These are phyloP conservation scores for Cartodere bifasciata DNA, from an alignment of 2,888 invertebrate species.

Conservation along the genomic window DNA sequence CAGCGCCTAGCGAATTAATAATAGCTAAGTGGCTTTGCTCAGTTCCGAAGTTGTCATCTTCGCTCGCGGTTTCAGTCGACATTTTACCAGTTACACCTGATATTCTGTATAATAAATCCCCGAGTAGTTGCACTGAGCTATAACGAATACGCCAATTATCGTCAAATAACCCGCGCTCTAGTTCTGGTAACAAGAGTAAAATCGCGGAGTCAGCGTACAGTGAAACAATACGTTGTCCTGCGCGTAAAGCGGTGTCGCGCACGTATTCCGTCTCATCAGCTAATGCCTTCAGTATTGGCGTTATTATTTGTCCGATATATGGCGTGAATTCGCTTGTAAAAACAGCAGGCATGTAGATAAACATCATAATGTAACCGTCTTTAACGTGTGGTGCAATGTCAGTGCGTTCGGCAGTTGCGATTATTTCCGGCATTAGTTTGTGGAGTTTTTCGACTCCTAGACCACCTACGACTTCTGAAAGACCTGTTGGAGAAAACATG, in stretches of 20 bases:
- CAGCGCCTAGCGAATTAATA: conserved; percentile 74
- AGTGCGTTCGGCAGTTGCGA: conserved; percentile 81
- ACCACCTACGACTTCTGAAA: conserved; percentile 96
- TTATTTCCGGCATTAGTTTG: conserved; percentile 95
- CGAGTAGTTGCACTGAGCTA: conserved; percentile 87
- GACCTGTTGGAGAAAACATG: conserved; percentile 67
- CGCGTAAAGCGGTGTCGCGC: conserved; percentile 89
- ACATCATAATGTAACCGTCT: conserved; percentile 99
- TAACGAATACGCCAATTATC: conserved; percentile 97
- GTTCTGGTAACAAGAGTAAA: conserved; percentile 79
- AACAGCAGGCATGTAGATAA: conserved; percentile 96
- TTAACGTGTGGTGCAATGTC: conserved; percentile 95
- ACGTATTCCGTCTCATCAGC: conserved; percentile 99
- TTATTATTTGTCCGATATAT: conserved; percentile 79
- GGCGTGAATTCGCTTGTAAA: conserved; percentile 92
- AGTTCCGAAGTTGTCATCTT: conserved; percentile 98
- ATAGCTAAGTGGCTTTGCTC: conserved; percentile 90
- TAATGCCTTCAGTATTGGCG: conserved; percentile 90
- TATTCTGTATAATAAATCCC: conserved; percentile 89
- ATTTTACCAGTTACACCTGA: conserved; percentile 98
- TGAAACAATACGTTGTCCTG: conserved; percentile 93
- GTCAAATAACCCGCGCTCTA: conserved; percentile 89
- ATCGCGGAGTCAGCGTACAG: conserved; percentile 94
- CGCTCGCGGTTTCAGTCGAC: conserved; percentile 95
- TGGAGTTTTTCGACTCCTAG: conserved; percentile 90